A percentile compares a stretch with the other conserved stretches of the same genome.
Evolutionary conservation across 2,888 invertebrate genomes (phyloP).

Genomic region (Chrysotoxum bicinctum): DNA sequence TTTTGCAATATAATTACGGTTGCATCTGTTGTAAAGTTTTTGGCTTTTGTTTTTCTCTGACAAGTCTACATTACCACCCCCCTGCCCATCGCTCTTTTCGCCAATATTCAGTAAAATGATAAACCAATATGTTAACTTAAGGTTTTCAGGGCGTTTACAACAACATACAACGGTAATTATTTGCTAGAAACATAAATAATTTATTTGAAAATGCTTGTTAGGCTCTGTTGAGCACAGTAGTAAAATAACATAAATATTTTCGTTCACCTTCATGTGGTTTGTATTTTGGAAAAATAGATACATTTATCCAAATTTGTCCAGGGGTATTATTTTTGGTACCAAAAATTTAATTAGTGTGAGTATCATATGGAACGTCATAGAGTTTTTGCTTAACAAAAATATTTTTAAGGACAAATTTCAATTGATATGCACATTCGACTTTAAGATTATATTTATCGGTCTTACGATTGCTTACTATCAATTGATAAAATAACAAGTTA

Average conservation of each 20-base stretch:
- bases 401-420: too few relatives aligned
- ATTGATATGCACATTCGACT: too few relatives aligned
- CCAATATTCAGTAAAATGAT: not conserved
- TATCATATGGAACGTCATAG: not conserved
- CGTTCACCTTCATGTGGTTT: not conserved
- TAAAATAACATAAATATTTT: not conserved
- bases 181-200: conserved; percentile 43
- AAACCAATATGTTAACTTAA: conserved; percentile 18
- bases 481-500: too few relatives aligned
- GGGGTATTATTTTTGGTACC: not conserved
- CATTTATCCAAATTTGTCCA: not conserved
- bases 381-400: too few relatives aligned
- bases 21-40: conserved; percentile 23
- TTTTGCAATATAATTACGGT: conserved; percentile 24
- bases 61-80: too few relatives aligned
- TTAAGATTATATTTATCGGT: too few relatives aligned
- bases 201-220: conserved; percentile 29
- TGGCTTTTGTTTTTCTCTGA: conserved; percentile 11
- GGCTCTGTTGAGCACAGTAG: not conserved
- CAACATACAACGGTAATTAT: conserved; percentile 21
- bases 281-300: not conserved
- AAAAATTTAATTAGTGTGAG: not conserved
- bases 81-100: not conserved
- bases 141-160: conserved; percentile 6
- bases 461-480: too few relatives aligned